phyloP scores from a whole-genome alignment of 2,113 vertebrate genomes.

The Pygoscelis antarcticus region DNA sequence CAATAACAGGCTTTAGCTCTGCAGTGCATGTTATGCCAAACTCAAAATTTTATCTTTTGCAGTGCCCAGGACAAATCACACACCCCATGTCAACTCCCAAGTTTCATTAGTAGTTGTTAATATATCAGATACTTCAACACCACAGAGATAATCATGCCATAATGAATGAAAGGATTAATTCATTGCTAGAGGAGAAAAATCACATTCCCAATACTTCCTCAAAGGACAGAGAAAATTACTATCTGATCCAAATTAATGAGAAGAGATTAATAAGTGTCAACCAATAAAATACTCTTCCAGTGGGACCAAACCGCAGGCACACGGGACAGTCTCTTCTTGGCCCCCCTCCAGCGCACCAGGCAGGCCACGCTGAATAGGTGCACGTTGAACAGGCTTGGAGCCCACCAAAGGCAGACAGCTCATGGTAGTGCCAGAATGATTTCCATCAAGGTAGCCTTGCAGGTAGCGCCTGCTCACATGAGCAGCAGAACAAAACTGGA shows the following conservation, averaged over 20 bases:
- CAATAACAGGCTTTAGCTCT: background rate
- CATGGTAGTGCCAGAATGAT: background rate
- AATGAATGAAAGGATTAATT: conserved; percentile 35
- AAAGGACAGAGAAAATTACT: conserved; percentile 24
- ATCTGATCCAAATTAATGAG: conserved; percentile 30
- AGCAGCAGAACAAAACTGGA: background rate
- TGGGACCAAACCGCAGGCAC: background rate
- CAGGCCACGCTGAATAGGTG: background rate
- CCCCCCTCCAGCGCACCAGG: background rate
- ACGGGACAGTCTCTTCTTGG: background rate
- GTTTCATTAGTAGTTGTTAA: conserved; percentile 28
- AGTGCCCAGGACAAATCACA: background rate
- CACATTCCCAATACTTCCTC: background rate
- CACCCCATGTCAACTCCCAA: background rate
- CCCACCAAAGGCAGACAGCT: background rate
- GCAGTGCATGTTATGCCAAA: background rate
- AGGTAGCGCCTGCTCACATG: background rate
- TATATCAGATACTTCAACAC: background rate
- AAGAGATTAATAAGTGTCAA: conserved; percentile 22
- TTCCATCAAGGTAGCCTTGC: background rate
- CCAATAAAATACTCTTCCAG: background rate
- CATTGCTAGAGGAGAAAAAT: background rate
- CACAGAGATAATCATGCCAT: background rate
- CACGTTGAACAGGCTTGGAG: background rate
- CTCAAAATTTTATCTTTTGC: background rate